These are phyloP conservation scores for Stegodyphus mimosarum DNA, from an alignment of 1,140 invertebrate species.

Conservation along the genomic window DNA sequence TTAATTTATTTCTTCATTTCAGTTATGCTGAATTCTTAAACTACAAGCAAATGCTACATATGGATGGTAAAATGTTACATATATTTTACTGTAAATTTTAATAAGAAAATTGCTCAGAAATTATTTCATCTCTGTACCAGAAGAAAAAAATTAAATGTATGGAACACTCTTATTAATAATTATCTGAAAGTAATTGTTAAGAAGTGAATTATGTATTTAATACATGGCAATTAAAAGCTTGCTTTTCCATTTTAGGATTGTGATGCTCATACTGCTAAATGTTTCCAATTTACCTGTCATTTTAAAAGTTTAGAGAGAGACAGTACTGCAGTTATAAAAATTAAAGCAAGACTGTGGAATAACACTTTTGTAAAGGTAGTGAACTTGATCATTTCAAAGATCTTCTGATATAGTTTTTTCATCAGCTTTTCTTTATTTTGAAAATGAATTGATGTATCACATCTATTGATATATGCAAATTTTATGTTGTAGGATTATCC, in stretches of 20 bases:
- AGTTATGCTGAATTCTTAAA: too few species aligned
- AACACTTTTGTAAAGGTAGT: slow-evolving; percentile 75
- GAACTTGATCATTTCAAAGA: background rate
- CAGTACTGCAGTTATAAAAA: slow-evolving; percentile 80
- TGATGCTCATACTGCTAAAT: slow-evolving; percentile 81
- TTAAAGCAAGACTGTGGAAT: slow-evolving; percentile 89
- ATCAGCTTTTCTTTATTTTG: background rate
- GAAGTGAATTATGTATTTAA: too few species aligned
- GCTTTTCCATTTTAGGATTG: slow-evolving; percentile 75
- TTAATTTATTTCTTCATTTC: too few species aligned
- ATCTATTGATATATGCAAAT: background rate
- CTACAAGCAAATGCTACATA: too few species aligned
- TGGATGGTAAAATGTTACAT: too few species aligned
- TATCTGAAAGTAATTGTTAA: too few species aligned
- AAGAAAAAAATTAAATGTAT: too few species aligned
- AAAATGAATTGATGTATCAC: background rate
- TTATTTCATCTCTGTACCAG: too few species aligned
- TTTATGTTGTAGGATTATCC: slow-evolving; percentile 76
- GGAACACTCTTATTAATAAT: too few species aligned
- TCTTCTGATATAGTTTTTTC: background rate
- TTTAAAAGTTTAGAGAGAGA: slow-evolving; percentile 80
- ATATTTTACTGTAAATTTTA: too few species aligned
- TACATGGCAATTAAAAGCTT: background rate
- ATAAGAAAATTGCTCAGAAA: too few species aligned
- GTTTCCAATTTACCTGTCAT: slow-evolving; percentile 83